Conservation (phyloP, 2,888 invertebrate genomes). For the Gymnocheta viridis region DNA sequence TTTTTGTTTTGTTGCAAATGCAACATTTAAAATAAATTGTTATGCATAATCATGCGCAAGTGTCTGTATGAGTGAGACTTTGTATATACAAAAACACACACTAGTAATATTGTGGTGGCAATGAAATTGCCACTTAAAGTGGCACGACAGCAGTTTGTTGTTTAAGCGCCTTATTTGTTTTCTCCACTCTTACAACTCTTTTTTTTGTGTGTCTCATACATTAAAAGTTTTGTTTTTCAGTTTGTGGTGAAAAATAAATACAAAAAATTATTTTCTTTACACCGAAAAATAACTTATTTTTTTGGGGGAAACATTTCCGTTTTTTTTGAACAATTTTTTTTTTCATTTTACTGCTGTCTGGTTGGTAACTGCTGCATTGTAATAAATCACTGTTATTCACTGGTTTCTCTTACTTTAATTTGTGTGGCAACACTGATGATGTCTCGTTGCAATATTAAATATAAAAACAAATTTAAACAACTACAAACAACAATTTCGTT, state of each 20-base stretch:
- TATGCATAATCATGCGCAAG: conserved; percentile 61
- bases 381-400: conserved; percentile 76
- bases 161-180: conserved; percentile 3
- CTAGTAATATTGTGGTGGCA: conserved; percentile 3
- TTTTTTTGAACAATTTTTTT: conserved; percentile 31
- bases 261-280: conserved; percentile 3
- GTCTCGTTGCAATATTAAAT: conserved; percentile 36
- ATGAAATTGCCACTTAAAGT: conserved; percentile 52
- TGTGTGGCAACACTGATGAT: conserved; percentile 65
- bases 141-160: conserved; percentile 46
- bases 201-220: conserved; percentile 4
- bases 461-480: conserved; percentile 33
- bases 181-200: neutral
- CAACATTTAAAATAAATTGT: conserved; percentile 77
- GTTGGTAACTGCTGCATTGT: conserved; percentile 67
- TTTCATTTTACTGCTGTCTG: conserved; percentile 59
- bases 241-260: conserved; percentile 39
- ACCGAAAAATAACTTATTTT: conserved; percentile 25
- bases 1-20: conserved; percentile 51
- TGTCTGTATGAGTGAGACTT: conserved; percentile 1
- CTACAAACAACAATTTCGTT: conserved; percentile 63
- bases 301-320: conserved; percentile 25
- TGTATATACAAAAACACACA: conserved; percentile 47
- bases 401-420: conserved; percentile 61
- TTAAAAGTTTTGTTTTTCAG: conserved; percentile 54